Conservation (phyloP, 2,888 invertebrate genomes). For the Therioaphis trifolii region DNA sequence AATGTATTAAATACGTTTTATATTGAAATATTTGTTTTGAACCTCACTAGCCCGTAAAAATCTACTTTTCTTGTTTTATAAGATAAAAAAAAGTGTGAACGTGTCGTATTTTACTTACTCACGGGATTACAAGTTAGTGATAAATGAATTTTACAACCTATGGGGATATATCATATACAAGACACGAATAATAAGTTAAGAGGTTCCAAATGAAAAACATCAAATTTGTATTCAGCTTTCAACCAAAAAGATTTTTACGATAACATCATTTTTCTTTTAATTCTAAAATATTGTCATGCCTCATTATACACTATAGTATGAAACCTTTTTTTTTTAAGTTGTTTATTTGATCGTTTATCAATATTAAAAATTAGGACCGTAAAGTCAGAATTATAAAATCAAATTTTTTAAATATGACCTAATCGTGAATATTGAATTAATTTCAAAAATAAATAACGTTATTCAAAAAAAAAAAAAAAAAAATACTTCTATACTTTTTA, state of each 20-base stretch:
- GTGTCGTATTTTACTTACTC: not conserved
- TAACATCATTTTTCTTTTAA: not conserved
- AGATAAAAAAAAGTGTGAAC: not conserved
- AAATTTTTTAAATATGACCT: too few relatives aligned
- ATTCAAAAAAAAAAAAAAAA: too few relatives aligned
- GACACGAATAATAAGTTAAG: slow-evolving; percentile 29
- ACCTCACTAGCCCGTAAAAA: not conserved
- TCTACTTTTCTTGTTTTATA: slow-evolving; percentile 5
- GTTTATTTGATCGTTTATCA: too few relatives aligned
- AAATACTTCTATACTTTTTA: too few relatives aligned
- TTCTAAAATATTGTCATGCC: too few relatives aligned
- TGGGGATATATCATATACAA: not conserved
- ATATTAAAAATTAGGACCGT: too few relatives aligned
- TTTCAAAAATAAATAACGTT: too few relatives aligned
- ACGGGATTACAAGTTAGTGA: slow-evolving; percentile 27
- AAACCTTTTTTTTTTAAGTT: too few relatives aligned
- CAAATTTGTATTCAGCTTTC: not conserved
- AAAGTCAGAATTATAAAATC: too few relatives aligned
- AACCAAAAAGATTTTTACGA: not conserved
- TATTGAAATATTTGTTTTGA: not conserved
- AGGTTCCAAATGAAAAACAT: not conserved
- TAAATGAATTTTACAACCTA: slow-evolving; percentile 32
- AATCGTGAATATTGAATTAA: too few relatives aligned
- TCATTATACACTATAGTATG: too few relatives aligned
- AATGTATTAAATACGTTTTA: too few relatives aligned